phyloP scores from a whole-genome alignment of 2,797 vertebrate genomes.

The Valencia hispanica region DNA sequence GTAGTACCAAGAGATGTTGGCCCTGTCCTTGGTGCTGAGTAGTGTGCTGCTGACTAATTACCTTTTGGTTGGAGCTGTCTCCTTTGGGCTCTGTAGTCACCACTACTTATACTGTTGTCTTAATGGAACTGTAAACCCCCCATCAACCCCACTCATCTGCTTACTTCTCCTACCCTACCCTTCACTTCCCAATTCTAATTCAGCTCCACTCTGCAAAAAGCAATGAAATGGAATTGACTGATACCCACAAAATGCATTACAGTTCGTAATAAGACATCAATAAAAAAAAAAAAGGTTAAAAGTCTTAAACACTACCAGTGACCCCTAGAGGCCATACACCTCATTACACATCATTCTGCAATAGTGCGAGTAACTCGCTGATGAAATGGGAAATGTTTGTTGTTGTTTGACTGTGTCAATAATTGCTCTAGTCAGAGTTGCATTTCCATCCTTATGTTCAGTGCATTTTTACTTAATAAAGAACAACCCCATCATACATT shows the following conservation, averaged over 20 bases:
- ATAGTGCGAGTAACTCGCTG: not conserved
- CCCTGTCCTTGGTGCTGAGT: conserved; percentile 49
- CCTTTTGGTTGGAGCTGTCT: conserved; percentile 54
- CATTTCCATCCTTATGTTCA: not conserved
- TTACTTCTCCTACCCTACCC: conserved; percentile 14
- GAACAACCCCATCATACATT: not conserved
- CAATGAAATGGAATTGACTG: conserved; percentile 70
- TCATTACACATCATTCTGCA: conserved; percentile 13
- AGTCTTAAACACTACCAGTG: conserved; percentile 17
- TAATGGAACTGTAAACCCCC: conserved; percentile 62
- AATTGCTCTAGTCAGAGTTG: not conserved
- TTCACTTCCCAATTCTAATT: conserved; percentile 50
- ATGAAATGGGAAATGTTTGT: not conserved
- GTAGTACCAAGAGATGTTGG: conserved; percentile 34
- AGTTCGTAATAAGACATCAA: conserved; percentile 65
- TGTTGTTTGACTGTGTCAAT: not conserved
- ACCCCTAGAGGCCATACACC: conserved; percentile 30
- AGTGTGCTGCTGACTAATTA: conserved; percentile 69
- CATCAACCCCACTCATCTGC: conserved; percentile 38
- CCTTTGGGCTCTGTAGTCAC: conserved; percentile 59
- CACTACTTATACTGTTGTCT: conserved; percentile 66
- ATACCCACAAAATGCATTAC: conserved; percentile 67
- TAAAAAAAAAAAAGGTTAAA: conserved; percentile 59
- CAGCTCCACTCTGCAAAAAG: conserved; percentile 61
- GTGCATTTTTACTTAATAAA: not conserved